These are phyloP conservation scores for Paracyclopina nana DNA, from an alignment of 1,140 invertebrate species.

Conservation along the genomic window DNA sequence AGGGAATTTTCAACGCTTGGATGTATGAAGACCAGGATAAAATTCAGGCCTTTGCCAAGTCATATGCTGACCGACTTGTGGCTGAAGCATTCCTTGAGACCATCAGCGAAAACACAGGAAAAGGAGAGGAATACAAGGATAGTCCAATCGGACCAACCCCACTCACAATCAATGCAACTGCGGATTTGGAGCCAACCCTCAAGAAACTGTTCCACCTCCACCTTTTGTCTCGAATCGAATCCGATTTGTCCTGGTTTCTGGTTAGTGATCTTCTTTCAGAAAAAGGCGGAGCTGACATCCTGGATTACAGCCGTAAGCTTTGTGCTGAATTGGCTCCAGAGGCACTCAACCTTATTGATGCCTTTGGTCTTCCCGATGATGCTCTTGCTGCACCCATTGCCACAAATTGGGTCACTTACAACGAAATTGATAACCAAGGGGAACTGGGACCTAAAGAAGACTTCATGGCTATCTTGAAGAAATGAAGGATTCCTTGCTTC, in stretches of 20 bases:
- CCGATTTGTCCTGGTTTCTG: conserved; percentile 18
- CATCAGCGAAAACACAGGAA: conserved; percentile 13
- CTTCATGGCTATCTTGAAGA: conserved; percentile 10
- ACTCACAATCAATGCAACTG: too few relatives aligned
- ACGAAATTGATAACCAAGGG: conserved; percentile 20
- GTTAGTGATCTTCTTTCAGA: conserved; percentile 17
- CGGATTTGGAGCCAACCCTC: conserved; percentile 17
- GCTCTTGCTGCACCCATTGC: conserved; percentile 22
- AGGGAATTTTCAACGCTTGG: conserved; percentile 20
- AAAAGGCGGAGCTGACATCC: conserved; percentile 5
- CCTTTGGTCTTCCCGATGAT: conserved; percentile 20
- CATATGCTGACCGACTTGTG: conserved; percentile 20
- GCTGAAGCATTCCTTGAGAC: conserved; percentile 19
- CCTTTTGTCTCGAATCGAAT: conserved; percentile 17
- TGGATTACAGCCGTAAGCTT: conserved; percentile 15
- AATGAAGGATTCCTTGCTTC: not conserved
- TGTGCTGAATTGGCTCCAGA: conserved; percentile 20
- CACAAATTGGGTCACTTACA: conserved; percentile 21
- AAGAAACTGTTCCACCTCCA: conserved; percentile 19
- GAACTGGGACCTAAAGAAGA: conserved; percentile 16
- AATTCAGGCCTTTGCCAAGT: conserved; percentile 20
- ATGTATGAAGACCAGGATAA: conserved; percentile 22
- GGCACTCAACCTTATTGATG: conserved; percentile 19
- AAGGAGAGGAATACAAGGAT: too few relatives aligned
- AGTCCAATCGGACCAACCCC: too few relatives aligned